A percentile compares a stretch with the other conserved stretches of the same genome.
phyloP scores from a whole-genome alignment of 2,888 invertebrate genomes.

The Erebia aethiops region DNA sequence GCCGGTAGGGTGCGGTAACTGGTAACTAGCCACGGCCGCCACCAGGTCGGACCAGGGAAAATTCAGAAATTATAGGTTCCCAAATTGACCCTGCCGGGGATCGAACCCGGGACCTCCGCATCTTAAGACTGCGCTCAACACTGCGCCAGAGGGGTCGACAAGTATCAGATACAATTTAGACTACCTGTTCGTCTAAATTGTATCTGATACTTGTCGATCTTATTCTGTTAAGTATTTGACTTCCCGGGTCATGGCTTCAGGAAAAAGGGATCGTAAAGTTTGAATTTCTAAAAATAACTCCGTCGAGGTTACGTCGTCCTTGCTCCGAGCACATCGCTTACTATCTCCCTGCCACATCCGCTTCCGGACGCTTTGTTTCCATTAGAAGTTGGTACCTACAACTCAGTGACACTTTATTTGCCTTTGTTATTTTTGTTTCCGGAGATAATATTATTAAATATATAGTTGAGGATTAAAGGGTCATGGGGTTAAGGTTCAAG shows the following conservation, averaged over 20 bases:
- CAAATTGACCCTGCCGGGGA: too few species aligned
- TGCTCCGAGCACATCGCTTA: constrained; percentile 41
- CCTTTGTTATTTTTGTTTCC: background rate
- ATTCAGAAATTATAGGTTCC: too few species aligned
- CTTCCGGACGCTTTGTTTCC: constrained; percentile 51
- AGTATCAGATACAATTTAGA: too few species aligned
- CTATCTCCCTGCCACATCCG: constrained; percentile 53
- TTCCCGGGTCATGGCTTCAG: constrained; percentile 31
- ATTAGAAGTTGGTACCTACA: constrained; percentile 8
- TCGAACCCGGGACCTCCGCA: too few species aligned
- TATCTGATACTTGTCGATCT: too few species aligned
- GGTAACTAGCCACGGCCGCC: too few species aligned
- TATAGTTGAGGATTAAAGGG: background rate
- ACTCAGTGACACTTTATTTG: background rate
- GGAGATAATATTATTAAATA: too few species aligned
- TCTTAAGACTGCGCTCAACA: too few species aligned
- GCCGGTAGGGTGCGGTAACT: too few species aligned
- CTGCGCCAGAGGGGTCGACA: too few species aligned
- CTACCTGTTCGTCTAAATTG: too few species aligned
- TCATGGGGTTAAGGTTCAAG: background rate
- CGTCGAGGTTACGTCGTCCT: constrained; percentile 50
- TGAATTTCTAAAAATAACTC: constrained; percentile 54
- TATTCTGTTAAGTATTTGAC: background rate
- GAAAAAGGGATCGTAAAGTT: constrained; percentile 34
- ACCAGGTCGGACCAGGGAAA: too few species aligned